Percentiles rank a stretch among this genome's conserved stretches.
Evolutionary conservation across 2,797 vertebrate species (phyloP).

Genomic region (Cynopterus sphinx): DNA sequence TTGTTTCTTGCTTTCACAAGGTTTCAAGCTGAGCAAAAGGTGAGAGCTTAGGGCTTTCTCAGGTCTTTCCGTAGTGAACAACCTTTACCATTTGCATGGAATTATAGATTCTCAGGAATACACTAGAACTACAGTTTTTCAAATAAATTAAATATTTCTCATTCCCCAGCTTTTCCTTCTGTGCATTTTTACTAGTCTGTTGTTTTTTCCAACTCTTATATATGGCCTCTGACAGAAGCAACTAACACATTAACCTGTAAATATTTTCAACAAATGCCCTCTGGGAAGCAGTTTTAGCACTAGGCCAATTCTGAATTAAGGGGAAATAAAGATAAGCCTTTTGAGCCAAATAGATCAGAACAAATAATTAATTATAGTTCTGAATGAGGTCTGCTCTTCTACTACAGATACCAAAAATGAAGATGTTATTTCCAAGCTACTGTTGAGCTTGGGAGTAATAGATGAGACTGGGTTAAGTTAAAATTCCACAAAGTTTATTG

Average conservation of each 20-base stretch:
- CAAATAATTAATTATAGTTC: slow-evolving; percentile 28
- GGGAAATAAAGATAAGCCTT: neutral
- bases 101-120: neutral
- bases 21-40: too few species aligned
- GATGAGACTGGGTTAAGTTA: neutral
- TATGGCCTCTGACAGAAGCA: neutral
- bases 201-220: neutral
- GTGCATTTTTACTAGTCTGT: neutral
- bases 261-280: neutral
- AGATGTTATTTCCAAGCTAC: neutral
- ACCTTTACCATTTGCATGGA: neutral
- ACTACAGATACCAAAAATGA: neutral
- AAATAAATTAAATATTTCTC: neutral
- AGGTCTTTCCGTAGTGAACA: neutral
- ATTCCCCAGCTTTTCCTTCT: neutral
- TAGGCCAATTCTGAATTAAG: neutral
- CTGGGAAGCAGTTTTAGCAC: neutral
- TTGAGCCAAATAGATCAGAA: neutral
- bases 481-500: neutral
- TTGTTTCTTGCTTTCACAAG: too few species aligned
- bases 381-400: neutral
- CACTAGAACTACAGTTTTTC: neutral
- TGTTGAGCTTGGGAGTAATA: neutral
- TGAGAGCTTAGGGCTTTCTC: too few species aligned
- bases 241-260: neutral